Base-by-base conservation (phyloP, 2,113 vertebrate species). In the Stictonetta naevosa region DNA sequence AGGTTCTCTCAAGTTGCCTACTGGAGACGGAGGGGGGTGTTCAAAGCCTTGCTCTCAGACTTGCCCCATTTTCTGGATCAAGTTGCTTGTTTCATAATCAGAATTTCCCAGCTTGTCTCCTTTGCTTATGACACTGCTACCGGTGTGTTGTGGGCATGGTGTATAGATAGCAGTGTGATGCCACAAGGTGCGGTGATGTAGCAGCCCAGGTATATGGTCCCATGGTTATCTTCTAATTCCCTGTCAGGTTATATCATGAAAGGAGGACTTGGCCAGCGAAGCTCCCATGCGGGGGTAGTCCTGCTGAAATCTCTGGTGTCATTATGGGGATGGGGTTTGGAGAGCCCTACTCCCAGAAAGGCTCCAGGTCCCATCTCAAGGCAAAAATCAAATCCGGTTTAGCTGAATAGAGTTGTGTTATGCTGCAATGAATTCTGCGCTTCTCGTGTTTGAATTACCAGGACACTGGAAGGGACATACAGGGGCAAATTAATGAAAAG, bases 401-500 rank as follows among this genome's bases (percentile, higher is more conserved):
- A 46, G 33, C 78, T 90, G 44, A 53, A 8, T 10, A 23, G 10
- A 46, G 12, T 55, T 58, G 10, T 66, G 10, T 40, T 48, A 28
- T 17, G 20, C 22, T 67, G 67, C 81, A 90, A 3, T 48, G 59
- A 66, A 48, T 60, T 66, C 26, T 90, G 26, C 50, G 13, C 52
- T 67, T 34, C 52, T 77, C 55, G 46, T 72, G 48, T 94, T 80
- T 60, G 87, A 96, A 91, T 92, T 81, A 92, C 48, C 40, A 73
- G 92, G 62, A 36, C 33, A 64, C 29, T 67, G 74, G 94, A 90
- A 91, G 72, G 31, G 56, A 88, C 22, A 34, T 28, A 69, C n/a
- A 66, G 78, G 80, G 82, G 81, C 93, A 96, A 71, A 96, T 90
- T 79, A 78, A 93, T 92, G 83, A 93, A 90, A 96, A 91, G 91